Conservation (phyloP, 2,888 invertebrate genomes). For the Uropetala carovei region DNA sequence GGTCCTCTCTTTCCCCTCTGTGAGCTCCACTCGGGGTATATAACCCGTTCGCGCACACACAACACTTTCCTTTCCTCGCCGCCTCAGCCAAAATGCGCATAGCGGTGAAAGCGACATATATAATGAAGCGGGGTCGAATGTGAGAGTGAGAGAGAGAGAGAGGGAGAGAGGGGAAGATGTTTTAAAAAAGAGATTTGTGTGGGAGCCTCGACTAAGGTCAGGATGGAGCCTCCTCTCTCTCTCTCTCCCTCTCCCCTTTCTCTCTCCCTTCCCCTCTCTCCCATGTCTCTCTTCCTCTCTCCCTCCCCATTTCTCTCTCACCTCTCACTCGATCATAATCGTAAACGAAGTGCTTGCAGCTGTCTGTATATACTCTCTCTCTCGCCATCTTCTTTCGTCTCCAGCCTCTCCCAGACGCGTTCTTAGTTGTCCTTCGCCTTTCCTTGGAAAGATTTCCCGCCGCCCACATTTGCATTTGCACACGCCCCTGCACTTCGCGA, state of each 20-base stretch:
- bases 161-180: background rate
- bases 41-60: background rate
- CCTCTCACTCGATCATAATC: no score
- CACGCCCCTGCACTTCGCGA: background rate
- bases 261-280: background rate
- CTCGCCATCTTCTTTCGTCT: background rate
- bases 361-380: no score
- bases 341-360: no score
- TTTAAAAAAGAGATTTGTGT: no score
- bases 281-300: background rate
- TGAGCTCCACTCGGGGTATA: no score
- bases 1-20: no score
- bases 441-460: background rate
- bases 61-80: slow-evolving; percentile 25
- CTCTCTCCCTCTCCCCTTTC: background rate
- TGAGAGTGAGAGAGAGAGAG: slow-evolving; percentile 10
- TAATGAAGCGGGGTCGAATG: slow-evolving; percentile 46
- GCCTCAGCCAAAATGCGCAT: slow-evolving; percentile 1
- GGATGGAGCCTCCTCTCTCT: background rate
- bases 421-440: background rate
- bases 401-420: background rate
- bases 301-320: no score
- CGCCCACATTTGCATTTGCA: slow-evolving; percentile 1
- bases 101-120: slow-evolving; percentile 50
- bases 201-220: no score